Evolutionary conservation across 2,797 vertebrate species (phyloP), one percentile per base, ranked within the genome.

Genomic region (Ispidina picta): DNA sequence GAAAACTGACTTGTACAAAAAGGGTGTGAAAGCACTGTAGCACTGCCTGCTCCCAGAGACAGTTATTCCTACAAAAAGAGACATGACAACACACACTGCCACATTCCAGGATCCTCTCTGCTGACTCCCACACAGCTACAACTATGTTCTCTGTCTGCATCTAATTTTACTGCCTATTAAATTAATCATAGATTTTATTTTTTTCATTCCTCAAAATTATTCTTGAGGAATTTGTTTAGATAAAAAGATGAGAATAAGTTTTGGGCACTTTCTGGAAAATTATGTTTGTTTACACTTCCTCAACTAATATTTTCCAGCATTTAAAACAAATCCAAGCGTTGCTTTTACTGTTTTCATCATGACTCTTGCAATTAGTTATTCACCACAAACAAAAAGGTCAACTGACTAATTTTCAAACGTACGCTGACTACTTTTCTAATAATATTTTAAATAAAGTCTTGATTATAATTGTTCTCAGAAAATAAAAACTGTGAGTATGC

Each of bases 131-230:
- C 39, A 69, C 14, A 89, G 54, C 54, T 94, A 79, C 19, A 88
- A 16, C 48, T 70, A 23, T 55, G 75, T 18, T 73, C 39, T 59
- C 75, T 86, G 31, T 60, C 69, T 90, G 66, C 59, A 74, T 79
- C 35, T 89, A 70, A 77, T 90, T 94, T 93, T 87, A 83, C 16
- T 69, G 59, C 35, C 54, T 64, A 51, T 65, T 83, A 83, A 83
- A 88, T 78, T 76, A 88, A 93, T 77, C 23, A 64, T 22, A 90
- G 22, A 46, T 21, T 26, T 63, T 83, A 18, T 28, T 71, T 82
- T 74, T 88, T 62, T 20, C 18, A 49, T 86, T 74, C 65, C 35
- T 83, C n/a, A 63, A 74, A 92, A 82, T 89, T 73, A 58, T 51
- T 60, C 15, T 89, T 76, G 20, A 71, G 12, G 19, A 46, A 71